Base-by-base conservation (phyloP, 2,113 vertebrate species). In the Siniperca chuatsi region DNA sequence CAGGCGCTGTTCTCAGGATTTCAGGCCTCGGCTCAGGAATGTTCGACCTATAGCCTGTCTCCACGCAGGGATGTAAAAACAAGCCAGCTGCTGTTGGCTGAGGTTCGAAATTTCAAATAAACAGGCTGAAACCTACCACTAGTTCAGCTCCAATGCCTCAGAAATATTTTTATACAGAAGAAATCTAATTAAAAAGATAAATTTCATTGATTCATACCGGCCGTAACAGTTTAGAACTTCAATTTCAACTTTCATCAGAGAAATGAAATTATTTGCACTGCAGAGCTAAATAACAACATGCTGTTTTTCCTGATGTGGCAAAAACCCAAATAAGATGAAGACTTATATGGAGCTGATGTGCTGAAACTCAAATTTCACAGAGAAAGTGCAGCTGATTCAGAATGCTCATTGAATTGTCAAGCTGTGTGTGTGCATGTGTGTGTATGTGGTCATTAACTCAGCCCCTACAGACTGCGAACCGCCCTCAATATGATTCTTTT, bases 21-120 rank as follows among this genome's bases (percentile, higher is more conserved):
- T 90, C 81, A 81, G 85, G 66, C 66, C 84, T 72, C 4, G 13
- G 66, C 75, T 81, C 83, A 84, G 86, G 87, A 92, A 94, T 91
- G 80, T 76, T 71, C 40, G 8, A 83, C 85, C 76, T 75, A 74
- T n/a, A 72, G 66, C 23, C n/a, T 16, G 25, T 79, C 69, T 84
- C 76, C 20, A 61, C 11, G 21, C 66, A n/a, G 35, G 23, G 37
- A 81, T 7, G 55, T 46, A n/a, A 81, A 88, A 89, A 86, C 83
- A 82, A 64, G 54, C 75, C 55, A 29, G 61, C 65, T 40, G 29
- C 37, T 18, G 5, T 18, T 4, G 11, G 58, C 60, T 50, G n/a
- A 52, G 69, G 5, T 29, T 65, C 50, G 8, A 81, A 64, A 61
- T 68, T 29, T 25, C 42, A 25, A 42, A 55, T 7, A 71, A 60